A percentile compares a stretch with the other conserved stretches of the same genome.
phyloP scores from a whole-genome alignment of 2,113 vertebrate species.

The Azemiops feae region DNA sequence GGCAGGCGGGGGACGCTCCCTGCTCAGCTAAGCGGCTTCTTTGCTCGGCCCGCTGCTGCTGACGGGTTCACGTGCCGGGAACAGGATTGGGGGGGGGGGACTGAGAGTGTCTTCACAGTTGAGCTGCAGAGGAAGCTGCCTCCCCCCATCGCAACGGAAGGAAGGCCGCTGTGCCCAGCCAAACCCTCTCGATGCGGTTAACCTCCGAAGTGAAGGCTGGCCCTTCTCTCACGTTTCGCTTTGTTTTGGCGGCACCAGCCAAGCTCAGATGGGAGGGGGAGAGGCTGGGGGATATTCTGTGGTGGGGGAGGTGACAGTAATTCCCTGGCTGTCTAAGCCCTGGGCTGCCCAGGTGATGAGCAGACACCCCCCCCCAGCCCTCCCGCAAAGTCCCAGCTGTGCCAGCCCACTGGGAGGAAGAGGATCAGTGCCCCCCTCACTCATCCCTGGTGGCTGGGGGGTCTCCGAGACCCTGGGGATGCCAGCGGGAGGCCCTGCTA shows the following conservation, averaged over 20 bases:
- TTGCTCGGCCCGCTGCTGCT: not conserved
- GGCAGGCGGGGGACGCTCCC: too few relatives aligned
- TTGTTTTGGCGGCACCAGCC: not conserved
- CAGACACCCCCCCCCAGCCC: not conserved
- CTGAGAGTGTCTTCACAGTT: not conserved
- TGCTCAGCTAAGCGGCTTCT: not conserved
- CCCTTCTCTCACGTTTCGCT: not conserved
- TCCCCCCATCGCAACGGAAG: not conserved
- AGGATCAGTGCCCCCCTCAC: too few relatives aligned
- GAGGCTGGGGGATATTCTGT: too few relatives aligned
- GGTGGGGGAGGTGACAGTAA: not conserved
- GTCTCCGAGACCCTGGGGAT: not conserved
- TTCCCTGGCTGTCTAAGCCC: not conserved
- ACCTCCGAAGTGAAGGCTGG: not conserved
- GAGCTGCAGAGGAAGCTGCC: not conserved
- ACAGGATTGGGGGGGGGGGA: not conserved
- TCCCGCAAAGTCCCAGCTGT: not conserved
- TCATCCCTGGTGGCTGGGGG: not conserved
- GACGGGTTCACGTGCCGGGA: not conserved
- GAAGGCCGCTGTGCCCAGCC: not conserved
- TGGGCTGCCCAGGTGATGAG: not conserved
- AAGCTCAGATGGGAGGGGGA: not conserved
- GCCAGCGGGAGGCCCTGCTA: not conserved
- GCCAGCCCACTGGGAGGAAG: not conserved
- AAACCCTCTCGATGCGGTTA: not conserved